Conservation (phyloP, 2,888 invertebrate genomes). For the Linnaemya vulpina region DNA sequence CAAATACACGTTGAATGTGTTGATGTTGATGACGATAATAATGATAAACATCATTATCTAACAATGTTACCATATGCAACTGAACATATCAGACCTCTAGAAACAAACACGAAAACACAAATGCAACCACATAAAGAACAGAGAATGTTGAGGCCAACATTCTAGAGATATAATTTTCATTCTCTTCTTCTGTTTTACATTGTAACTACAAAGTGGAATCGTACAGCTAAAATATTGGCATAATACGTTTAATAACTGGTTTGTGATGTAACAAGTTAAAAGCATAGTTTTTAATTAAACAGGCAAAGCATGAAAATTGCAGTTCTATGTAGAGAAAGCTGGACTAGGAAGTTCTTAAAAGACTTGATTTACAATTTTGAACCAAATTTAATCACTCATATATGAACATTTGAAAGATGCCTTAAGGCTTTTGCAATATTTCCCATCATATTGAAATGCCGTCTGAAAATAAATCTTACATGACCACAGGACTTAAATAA, state of each 20-base stretch:
- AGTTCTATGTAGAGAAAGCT: background rate
- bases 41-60: constrained; percentile 65
- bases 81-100: constrained; percentile 60
- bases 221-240: background rate
- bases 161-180: constrained; percentile 52
- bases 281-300: background rate
- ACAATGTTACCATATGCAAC: constrained; percentile 64
- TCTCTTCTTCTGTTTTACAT: constrained; percentile 33
- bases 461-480: background rate
- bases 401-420: background rate
- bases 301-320: background rate
- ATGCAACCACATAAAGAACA: constrained; percentile 63
- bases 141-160: constrained; percentile 69
- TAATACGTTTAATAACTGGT: background rate
- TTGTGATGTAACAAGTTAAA: background rate
- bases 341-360: background rate
- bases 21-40: constrained; percentile 52
- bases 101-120: constrained; percentile 49
- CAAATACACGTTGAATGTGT: constrained; percentile 33
- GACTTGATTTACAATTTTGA: background rate
- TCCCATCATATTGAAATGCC: background rate
- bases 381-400: background rate
- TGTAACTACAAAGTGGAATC: constrained; percentile 14
- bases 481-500: background rate
- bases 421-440: background rate